Percentiles rank a stretch among this genome's conserved stretches.
phyloP scores from a whole-genome alignment of 2,797 vertebrate genomes.

The Potorous gilbertii region DNA sequence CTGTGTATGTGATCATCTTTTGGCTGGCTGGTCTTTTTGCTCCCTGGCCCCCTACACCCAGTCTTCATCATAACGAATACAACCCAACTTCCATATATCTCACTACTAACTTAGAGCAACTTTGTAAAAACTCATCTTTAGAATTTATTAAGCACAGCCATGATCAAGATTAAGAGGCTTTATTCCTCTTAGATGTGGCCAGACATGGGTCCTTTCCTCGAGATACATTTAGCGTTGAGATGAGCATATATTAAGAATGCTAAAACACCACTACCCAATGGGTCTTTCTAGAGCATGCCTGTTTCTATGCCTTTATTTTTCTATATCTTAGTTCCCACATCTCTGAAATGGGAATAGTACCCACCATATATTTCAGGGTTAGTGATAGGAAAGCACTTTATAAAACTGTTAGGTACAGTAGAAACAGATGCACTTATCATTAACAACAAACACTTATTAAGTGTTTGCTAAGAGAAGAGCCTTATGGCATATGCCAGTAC shows the following conservation, averaged over 20 bases:
- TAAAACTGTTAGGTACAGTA: neutral
- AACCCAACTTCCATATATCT: slow-evolving; percentile 32
- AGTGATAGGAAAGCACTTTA: neutral
- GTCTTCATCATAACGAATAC: neutral
- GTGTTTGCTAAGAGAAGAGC: neutral
- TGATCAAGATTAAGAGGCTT: neutral
- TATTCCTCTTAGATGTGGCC: neutral
- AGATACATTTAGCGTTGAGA: neutral
- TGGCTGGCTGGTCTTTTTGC: slow-evolving; percentile 51
- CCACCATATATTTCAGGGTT: neutral
- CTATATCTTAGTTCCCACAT: neutral
- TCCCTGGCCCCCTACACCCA: neutral
- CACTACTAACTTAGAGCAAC: neutral
- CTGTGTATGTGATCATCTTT: slow-evolving; percentile 45
- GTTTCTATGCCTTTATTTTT: neutral
- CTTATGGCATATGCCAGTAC: neutral
- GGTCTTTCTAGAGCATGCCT: neutral
- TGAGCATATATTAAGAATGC: neutral
- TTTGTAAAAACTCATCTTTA: slow-evolving; percentile 33
- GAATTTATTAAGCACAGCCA: neutral
- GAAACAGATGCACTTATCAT: neutral
- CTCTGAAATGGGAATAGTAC: neutral
- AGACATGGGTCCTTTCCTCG: neutral
- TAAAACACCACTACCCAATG: neutral
- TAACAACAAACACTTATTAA: neutral